Evolutionary conservation across 2,113 vertebrate species (phyloP), one percentile per base, ranked within the genome.

Genomic region (Albula glossodonta): DNA sequence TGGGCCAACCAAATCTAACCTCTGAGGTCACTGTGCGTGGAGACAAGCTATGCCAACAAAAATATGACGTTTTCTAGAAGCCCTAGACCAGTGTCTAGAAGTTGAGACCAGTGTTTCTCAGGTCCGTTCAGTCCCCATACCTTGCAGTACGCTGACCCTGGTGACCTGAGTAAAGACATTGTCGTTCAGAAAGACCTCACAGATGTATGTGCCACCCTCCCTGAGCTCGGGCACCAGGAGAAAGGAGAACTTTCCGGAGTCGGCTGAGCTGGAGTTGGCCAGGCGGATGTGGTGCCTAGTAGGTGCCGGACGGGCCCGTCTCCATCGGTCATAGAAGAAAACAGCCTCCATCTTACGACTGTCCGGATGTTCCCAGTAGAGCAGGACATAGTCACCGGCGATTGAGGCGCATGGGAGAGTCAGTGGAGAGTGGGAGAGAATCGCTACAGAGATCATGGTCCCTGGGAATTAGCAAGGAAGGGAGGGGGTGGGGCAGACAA

Each of bases 261-360:
- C 60, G 4, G 88, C 86, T 4, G 88, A 88, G 13, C 91, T 84
- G 0, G 86, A 57, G 3, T 88, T 87, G 2, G 89, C 90, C 4
- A 94, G 74, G n/a, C 82, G 48, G 31, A 96, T 70, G 79, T 4
- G 70, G n/a, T 15, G 10, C 79, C 50, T 79, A 17, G 77, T 70
- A 12, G 80, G 49, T 9, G 81, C 22, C 0, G 1, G 82, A 80
- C 5, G 82, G 79, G 13, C 81, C 77, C 4, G 86, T 87, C 94
- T 93, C 95, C 95, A 96, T 51, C 92, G 90, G 89, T 95, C 90
- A 0, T 91, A 94, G 56, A 74, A 12, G 57, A 89, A 92, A 81
- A 93, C 52, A 49, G 74, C 41, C 31, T 86, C 83, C 5, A 70
- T 83, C 0, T 2, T 12, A 0, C 0, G 4, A 0, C n/a, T 0